phyloP scores from a whole-genome alignment of 2,797 vertebrate species.

The Rhabdomys pumilio region DNA sequence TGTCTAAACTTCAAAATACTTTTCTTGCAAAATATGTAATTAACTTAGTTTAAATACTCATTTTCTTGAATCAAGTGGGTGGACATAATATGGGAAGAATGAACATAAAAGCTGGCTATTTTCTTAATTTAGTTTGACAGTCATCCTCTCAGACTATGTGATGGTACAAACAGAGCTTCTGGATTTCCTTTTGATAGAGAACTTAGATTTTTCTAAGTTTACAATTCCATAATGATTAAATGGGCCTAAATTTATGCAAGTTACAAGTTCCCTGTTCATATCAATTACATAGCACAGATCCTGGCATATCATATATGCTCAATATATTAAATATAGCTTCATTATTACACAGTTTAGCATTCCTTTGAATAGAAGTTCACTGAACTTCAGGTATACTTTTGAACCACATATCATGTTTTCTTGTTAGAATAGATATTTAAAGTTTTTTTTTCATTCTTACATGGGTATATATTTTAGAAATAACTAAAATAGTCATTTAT shows the following conservation, averaged over 20 bases:
- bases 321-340: neutral
- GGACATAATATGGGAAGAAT: neutral
- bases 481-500: slow-evolving; percentile 27
- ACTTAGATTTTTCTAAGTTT: slow-evolving; percentile 32
- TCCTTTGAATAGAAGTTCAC: slow-evolving; percentile 40
- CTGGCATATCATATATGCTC: neutral
- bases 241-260: neutral
- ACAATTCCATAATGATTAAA: slow-evolving; percentile 43
- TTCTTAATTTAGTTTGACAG: neutral
- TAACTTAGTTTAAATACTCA: neutral
- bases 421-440: slow-evolving; percentile 18
- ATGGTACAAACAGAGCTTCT: neutral
- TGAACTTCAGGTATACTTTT: slow-evolving; percentile 17
- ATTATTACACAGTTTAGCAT: slow-evolving; percentile 15
- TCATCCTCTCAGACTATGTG: neutral
- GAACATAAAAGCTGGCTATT: neutral
- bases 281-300: neutral
- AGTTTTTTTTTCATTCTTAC: neutral
- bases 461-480: slow-evolving; percentile 13
- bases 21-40: slow-evolving; percentile 18
- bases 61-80: slow-evolving; percentile 6
- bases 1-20: neutral
- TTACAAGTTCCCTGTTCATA: neutral
- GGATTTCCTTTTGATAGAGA: neutral
- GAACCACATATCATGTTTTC: neutral